Conservation (phyloP, 2,888 invertebrate species). For the Lasius platythorax region DNA sequence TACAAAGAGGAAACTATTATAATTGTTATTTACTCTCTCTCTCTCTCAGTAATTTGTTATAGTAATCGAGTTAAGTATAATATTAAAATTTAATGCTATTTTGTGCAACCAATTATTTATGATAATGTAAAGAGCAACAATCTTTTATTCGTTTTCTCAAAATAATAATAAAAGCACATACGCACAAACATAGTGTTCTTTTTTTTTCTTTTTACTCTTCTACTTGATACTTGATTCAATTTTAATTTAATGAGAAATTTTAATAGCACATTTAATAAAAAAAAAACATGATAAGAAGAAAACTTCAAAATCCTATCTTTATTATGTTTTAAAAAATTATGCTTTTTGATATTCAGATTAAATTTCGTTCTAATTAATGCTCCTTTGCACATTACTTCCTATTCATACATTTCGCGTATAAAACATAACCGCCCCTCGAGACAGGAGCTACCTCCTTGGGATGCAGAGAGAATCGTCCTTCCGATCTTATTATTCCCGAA, state of each 20-base stretch:
- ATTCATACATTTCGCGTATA: background rate
- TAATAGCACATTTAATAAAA: background rate
- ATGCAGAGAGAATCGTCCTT: conserved; percentile 41
- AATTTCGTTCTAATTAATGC: background rate
- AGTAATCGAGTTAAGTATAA: background rate
- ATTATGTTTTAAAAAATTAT: background rate
- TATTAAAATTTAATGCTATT: background rate
- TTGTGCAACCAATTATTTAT: background rate
- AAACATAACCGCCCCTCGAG: conserved; percentile 41
- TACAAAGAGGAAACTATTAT: background rate
- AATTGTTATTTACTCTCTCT: background rate
- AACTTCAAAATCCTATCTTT: background rate
- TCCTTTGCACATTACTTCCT: background rate
- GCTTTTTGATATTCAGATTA: background rate
- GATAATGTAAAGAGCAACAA: background rate
- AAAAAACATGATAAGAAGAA: background rate
- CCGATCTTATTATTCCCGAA: conserved; percentile 63
- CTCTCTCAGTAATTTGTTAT: background rate
- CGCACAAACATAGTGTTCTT: background rate
- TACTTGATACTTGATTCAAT: background rate
- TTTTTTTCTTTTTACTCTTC: background rate
- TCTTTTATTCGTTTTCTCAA: background rate
- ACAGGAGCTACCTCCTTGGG: conserved; percentile 46
- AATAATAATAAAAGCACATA: background rate
- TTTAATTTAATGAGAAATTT: background rate